Evolutionary conservation across 1,140 invertebrate species (phyloP).

Genomic region (Musca vetustissima): DNA sequence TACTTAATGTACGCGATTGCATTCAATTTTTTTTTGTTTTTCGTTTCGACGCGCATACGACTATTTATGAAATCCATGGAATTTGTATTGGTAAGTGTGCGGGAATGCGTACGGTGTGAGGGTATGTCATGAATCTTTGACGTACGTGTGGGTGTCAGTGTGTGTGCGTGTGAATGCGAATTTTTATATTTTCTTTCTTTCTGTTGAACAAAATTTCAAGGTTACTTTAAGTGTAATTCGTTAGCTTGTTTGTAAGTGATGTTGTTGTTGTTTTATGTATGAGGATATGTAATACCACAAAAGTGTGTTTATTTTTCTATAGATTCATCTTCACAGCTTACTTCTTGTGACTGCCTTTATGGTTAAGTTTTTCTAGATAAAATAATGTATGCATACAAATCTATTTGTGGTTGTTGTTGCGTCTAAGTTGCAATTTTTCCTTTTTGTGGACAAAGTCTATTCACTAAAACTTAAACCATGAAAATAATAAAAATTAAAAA

Average conservation of each 20-base stretch:
- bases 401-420: no score
- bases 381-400: no score
- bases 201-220: constrained; percentile 15
- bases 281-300: neutral
- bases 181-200: no score
- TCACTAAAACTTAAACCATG: no score
- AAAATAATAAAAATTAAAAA: no score
- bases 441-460: no score
- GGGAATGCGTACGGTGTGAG: neutral
- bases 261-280: neutral
- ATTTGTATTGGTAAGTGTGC: neutral
- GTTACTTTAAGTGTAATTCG: constrained; percentile 3
- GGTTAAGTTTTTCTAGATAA: no score
- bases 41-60: neutral
- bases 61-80: neutral
- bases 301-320: neutral
- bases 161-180: neutral
- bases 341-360: no score
- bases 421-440: no score
- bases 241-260: neutral
- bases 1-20: no score
- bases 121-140: neutral
- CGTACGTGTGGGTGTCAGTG: neutral
- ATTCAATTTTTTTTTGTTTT: neutral
- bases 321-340: constrained; percentile 11